phyloP scores from a whole-genome alignment of 1,140 invertebrate species.

The Belonocnema kinseyi region DNA sequence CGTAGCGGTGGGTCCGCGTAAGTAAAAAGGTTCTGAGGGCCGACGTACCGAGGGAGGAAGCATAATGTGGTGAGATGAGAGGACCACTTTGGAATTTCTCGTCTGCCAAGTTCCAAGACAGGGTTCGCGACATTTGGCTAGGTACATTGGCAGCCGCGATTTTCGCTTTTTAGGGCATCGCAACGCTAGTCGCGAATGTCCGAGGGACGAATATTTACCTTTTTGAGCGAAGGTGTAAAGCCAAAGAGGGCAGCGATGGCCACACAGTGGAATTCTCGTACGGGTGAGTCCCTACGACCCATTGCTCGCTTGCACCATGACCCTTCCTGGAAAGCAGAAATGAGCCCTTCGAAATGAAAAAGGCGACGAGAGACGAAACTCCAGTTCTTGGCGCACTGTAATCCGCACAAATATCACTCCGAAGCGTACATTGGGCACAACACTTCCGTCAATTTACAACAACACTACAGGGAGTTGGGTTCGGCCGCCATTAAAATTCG shows the following conservation, averaged over 20 bases:
- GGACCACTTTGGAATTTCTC: constrained; percentile 30
- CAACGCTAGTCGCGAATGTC: background rate
- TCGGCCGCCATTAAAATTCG: constrained; percentile 73
- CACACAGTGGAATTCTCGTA: constrained; percentile 6
- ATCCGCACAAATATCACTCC: constrained; percentile 15
- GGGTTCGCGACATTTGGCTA: background rate
- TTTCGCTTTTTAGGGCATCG: background rate
- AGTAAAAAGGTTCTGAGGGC: constrained; percentile 3
- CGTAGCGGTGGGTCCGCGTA: background rate
- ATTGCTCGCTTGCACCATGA: constrained; percentile 20
- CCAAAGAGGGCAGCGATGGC: constrained; percentile 11
- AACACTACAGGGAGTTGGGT: constrained; percentile 64
- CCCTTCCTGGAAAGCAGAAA: constrained; percentile 11
- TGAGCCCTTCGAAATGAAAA: constrained; percentile 24
- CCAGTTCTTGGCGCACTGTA: constrained; percentile 8
- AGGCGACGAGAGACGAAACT: background rate
- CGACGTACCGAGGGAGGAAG: constrained; percentile 31
- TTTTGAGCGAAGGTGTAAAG: constrained; percentile 5
- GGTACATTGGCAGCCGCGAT: background rate
- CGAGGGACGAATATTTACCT: background rate
- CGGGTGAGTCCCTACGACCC: constrained; percentile 31
- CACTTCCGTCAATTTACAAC: constrained; percentile 64
- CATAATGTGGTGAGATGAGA: constrained; percentile 10
- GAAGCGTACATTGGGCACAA: constrained; percentile 10
- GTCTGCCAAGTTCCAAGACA: constrained; percentile 9